Evolutionary conservation across 2,113 vertebrate genomes (phyloP).

Genomic region (Otis tarda): DNA sequence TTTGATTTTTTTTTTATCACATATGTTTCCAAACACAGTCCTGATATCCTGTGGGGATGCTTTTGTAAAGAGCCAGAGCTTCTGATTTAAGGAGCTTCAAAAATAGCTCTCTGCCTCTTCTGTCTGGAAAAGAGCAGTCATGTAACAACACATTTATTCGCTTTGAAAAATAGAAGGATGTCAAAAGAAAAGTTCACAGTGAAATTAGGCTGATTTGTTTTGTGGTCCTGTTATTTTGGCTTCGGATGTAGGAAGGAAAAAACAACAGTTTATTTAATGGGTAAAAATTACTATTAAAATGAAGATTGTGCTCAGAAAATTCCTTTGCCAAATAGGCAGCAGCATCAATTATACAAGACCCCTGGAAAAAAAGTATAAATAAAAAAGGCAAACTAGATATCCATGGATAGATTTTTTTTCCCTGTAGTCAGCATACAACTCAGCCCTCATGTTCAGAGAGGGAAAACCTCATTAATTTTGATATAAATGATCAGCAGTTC

Average conservation of each 20-base stretch:
- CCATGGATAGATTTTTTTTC: slow-evolving; percentile 17
- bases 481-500: slow-evolving; percentile 63
- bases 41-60: slow-evolving; percentile 81
- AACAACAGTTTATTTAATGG: slow-evolving; percentile 70
- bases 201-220: slow-evolving; percentile 79
- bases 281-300: slow-evolving; percentile 68
- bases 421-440: slow-evolving; percentile 58
- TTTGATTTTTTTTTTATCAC: slow-evolving; percentile 81
- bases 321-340: slow-evolving; percentile 50
- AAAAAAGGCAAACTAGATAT: slow-evolving; percentile 35
- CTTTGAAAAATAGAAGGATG: slow-evolving; percentile 79
- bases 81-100: slow-evolving; percentile 82
- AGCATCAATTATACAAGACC: slow-evolving; percentile 66
- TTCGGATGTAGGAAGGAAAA: slow-evolving; percentile 41
- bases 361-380: slow-evolving; percentile 24
- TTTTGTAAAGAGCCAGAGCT: slow-evolving; percentile 81
- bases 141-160: slow-evolving; percentile 76
- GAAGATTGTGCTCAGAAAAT: slow-evolving; percentile 62
- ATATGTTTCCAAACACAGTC: slow-evolving; percentile 80
- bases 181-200: slow-evolving; percentile 76
- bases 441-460: slow-evolving; percentile 18
- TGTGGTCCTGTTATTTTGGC: slow-evolving; percentile 66
- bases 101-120: slow-evolving; percentile 79
- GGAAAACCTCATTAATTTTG: slow-evolving; percentile 69
- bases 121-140: slow-evolving; percentile 73